Evolutionary conservation across 2,113 vertebrate species (phyloP), one percentile per base, ranked within the genome.

Genomic region (Spea multiplicata): DNA sequence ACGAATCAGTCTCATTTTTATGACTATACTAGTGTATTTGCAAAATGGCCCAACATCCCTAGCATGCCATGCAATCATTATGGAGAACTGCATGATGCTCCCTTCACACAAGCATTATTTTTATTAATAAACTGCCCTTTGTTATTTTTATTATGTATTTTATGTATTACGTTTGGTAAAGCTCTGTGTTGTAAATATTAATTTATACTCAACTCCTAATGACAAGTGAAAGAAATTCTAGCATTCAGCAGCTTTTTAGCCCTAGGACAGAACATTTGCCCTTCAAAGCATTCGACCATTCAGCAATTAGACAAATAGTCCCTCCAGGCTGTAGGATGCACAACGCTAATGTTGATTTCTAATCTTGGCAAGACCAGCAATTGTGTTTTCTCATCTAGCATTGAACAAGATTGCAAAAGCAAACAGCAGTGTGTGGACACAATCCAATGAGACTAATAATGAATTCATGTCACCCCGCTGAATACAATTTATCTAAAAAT

Each of bases 231-330:
- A 91, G 87, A 85, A 86, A 86, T 81, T 82, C 83, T 88, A 80
- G 84, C 86, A 88, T 90, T 93, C 86, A 82, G 87, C 83, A 76
- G 83, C 78, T 80, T 85, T 86, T 81, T 74, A 82, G 88, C 88
- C 81, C 66, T 71, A 83, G 89, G 88, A 90, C 76, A 83, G 86
- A 86, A 61, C 13, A 80, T 82, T 81, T 83, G 86, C 85, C 89
- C 91, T 92, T 91, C 88, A 92, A 93, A 94, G 87, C 88, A 44
- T 88, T 92, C 88, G 87, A 69, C 85, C 90, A 81, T 83, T 61
- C 69, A 76, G 87, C 92, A 93, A 93, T 95, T 93, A 94, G 89
- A 86, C 88, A 93, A 92, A 93, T 88, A 91, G 91, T 90, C 82
- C 90, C 91, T 90, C 78, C 84, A 59, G 91, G 91, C 83, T 12